phyloP scores from a whole-genome alignment of 2,888 invertebrate genomes.

The Esperia sulphurella region DNA sequence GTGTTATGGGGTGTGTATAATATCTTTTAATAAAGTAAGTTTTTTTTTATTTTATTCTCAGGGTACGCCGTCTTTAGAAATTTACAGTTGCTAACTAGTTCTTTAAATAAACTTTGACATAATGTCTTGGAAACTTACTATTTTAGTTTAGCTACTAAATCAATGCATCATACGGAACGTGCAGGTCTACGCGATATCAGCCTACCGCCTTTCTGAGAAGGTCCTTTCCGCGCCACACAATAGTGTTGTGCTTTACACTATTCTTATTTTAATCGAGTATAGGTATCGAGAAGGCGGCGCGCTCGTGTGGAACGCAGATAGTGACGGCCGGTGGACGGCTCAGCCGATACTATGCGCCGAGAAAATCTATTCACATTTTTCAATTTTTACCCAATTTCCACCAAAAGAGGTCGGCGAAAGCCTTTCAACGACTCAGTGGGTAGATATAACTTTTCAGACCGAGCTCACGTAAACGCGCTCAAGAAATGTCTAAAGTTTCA shows the following conservation, averaged over 20 bases:
- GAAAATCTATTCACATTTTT: constrained; percentile 67
- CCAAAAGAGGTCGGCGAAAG: constrained; percentile 10
- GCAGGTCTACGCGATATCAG: constrained; percentile 24
- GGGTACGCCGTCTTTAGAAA: too few relatives aligned
- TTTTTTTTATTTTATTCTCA: too few relatives aligned
- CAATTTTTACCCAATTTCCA: constrained; percentile 43
- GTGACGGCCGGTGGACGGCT: constrained; percentile 65
- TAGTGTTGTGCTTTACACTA: constrained; percentile 60
- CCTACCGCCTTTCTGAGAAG: constrained; percentile 47
- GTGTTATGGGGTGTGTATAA: too few relatives aligned
- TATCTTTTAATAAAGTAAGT: too few relatives aligned
- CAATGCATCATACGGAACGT: too few relatives aligned
- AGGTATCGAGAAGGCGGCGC: constrained; percentile 39
- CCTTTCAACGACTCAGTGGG: not conserved
- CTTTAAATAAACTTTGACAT: too few relatives aligned
- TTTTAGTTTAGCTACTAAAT: too few relatives aligned
- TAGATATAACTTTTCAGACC: not conserved
- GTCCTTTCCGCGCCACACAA: constrained; percentile 34
- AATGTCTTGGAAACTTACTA: too few relatives aligned
- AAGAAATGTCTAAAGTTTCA: constrained; percentile 29
- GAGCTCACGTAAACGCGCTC: not conserved
- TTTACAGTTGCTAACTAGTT: too few relatives aligned
- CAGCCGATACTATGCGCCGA: constrained; percentile 41
- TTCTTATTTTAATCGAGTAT: constrained; percentile 74
- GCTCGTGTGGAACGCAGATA: constrained; percentile 74